Evolutionary conservation across 2,888 invertebrate genomes (phyloP).

Genomic region (Philhelius pedissequus): DNA sequence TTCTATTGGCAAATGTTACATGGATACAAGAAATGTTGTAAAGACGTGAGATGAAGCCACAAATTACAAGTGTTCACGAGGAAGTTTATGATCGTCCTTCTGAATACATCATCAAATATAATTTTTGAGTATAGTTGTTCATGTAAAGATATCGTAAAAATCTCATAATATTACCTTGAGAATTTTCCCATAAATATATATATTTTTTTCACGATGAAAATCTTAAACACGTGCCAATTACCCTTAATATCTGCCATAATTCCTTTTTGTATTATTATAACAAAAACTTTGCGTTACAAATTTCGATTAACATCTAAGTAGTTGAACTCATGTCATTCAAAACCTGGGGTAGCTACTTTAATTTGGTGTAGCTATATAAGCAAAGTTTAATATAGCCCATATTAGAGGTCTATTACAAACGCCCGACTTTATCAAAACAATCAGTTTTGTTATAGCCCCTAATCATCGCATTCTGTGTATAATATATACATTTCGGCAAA

Average conservation of each 20-base stretch:
- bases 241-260: background rate
- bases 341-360: background rate
- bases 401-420: background rate
- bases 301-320: conserved; percentile 24
- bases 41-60: too few relatives aligned
- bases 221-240: conserved; percentile 10
- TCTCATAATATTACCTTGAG: background rate
- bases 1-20: too few relatives aligned
- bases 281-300: conserved; percentile 27
- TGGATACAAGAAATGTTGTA: too few relatives aligned
- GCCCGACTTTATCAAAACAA: conserved; percentile 43
- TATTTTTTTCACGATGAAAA: background rate
- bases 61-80: too few relatives aligned
- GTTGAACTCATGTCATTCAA: conserved; percentile 22
- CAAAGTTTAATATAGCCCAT: background rate
- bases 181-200: too few relatives aligned
- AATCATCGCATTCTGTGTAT: conserved; percentile 50
- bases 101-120: too few relatives aligned
- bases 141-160: background rate
- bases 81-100: too few relatives aligned
- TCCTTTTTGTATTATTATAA: background rate
- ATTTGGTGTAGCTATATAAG: background rate
- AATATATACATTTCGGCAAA: conserved; percentile 53
- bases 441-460: conserved; percentile 53
- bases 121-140: background rate